Evolutionary conservation across 53 echinoderm and acorn worm genomes (phyloP).

Genomic region (Holothuria leucospilota): DNA sequence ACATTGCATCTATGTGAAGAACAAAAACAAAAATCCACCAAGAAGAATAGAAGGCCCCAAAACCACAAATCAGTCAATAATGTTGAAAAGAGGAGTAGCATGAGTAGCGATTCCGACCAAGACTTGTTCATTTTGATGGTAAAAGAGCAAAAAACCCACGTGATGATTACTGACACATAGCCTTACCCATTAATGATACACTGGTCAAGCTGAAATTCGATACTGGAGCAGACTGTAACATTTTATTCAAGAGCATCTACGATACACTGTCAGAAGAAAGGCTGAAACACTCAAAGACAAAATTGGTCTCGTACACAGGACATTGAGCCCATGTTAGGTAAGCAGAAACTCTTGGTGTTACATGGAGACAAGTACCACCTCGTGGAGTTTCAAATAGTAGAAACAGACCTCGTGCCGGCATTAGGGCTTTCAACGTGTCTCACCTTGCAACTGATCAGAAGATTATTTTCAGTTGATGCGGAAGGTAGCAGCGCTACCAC

Average conservation of each 20-base stretch:
- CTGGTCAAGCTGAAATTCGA: background rate
- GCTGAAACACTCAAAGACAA: background rate
- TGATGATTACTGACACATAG: background rate
- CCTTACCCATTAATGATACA: background rate
- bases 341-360: background rate
- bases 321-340: background rate
- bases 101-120: background rate
- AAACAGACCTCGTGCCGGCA: background rate
- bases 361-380: constrained; percentile 7
- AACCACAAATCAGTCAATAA: background rate
- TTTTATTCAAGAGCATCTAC: background rate
- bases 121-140: background rate
- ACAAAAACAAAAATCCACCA: background rate
- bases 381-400: constrained; percentile 7
- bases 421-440: background rate
- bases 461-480: background rate
- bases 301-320: background rate
- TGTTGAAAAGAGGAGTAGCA: background rate
- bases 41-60: no score
- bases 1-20: constrained; percentile 1
- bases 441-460: background rate
- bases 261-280: background rate
- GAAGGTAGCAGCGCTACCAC: background rate
- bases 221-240: background rate
- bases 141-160: background rate